These are phyloP conservation scores for Thryonomys swinderianus DNA, from an alignment of 2,113 vertebrate species.

Conservation along the genomic window DNA sequence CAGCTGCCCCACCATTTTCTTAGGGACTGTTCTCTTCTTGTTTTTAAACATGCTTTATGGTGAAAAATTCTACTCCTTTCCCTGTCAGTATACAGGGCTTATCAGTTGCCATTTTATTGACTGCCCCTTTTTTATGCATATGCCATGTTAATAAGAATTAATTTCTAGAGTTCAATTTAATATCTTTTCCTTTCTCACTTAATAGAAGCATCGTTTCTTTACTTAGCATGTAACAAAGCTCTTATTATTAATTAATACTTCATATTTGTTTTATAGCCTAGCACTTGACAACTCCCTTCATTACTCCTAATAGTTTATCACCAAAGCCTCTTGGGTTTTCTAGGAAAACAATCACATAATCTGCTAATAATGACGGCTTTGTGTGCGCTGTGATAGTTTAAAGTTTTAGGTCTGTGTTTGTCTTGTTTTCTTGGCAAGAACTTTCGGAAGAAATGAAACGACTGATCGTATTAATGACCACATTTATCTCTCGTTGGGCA, in stretches of 20 bases:
- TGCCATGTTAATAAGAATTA: background rate
- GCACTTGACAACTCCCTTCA: background rate
- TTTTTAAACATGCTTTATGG: background rate
- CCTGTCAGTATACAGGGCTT: background rate
- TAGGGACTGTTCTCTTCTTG: background rate
- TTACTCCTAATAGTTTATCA: slow-evolving; percentile 23
- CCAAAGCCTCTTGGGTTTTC: background rate
- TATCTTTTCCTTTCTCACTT: slow-evolving; percentile 27
- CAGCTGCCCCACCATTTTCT: background rate
- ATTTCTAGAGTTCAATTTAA: background rate
- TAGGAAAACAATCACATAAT: slow-evolving; percentile 7
- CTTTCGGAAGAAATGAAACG: slow-evolving; percentile 23
- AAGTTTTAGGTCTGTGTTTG: background rate
- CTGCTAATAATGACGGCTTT: background rate
- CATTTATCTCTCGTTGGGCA: background rate
- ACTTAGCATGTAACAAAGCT: background rate
- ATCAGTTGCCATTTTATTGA: background rate
- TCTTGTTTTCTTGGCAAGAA: slow-evolving; percentile 6
- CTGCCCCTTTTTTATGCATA: background rate
- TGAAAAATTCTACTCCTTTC: background rate
- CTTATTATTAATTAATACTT: slow-evolving; percentile 12
- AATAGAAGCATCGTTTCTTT: background rate
- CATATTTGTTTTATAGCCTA: background rate
- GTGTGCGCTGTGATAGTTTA: background rate
- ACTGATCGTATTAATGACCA: background rate